Percentiles rank a stretch among this genome's conserved stretches.
phyloP scores from a whole-genome alignment of 2,888 invertebrate genomes.

The Congeria kusceri region DNA sequence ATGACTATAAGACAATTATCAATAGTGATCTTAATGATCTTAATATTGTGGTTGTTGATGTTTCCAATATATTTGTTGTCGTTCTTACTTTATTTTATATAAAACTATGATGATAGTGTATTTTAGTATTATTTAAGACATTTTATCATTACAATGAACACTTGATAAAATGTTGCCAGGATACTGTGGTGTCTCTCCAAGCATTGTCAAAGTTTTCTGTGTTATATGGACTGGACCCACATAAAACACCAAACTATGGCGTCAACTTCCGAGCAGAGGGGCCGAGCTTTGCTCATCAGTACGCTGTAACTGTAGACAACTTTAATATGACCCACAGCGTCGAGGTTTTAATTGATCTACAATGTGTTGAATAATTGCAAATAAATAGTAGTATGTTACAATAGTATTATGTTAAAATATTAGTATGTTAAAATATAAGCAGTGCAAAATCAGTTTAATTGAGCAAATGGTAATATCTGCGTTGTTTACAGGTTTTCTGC shows the following conservation, averaged over 20 bases:
- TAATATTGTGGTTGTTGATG: background rate
- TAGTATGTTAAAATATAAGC: too few species aligned
- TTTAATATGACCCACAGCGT: constrained; percentile 8
- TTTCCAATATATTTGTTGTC: background rate
- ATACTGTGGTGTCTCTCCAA: constrained; percentile 27
- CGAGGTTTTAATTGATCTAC: background rate
- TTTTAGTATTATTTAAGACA: background rate
- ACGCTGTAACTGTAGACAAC: background rate
- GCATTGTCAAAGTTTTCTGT: constrained; percentile 16
- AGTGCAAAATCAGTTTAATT: too few species aligned
- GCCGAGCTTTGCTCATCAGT: constrained; percentile 1
- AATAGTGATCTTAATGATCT: background rate
- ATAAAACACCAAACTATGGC: background rate
- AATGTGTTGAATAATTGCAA: too few species aligned
- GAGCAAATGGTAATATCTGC: too few species aligned
- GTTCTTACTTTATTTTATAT: too few species aligned
- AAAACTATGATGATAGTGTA: background rate
- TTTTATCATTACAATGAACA: background rate
- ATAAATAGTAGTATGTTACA: too few species aligned
- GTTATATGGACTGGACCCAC: background rate
- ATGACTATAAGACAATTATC: background rate
- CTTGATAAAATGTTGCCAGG: constrained; percentile 17
- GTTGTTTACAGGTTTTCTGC: too few species aligned
- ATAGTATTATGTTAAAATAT: too few species aligned
- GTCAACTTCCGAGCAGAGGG: constrained; percentile 19